Conservation (phyloP, 2,113 vertebrate genomes). For the Gadus chalcogrammus region DNA sequence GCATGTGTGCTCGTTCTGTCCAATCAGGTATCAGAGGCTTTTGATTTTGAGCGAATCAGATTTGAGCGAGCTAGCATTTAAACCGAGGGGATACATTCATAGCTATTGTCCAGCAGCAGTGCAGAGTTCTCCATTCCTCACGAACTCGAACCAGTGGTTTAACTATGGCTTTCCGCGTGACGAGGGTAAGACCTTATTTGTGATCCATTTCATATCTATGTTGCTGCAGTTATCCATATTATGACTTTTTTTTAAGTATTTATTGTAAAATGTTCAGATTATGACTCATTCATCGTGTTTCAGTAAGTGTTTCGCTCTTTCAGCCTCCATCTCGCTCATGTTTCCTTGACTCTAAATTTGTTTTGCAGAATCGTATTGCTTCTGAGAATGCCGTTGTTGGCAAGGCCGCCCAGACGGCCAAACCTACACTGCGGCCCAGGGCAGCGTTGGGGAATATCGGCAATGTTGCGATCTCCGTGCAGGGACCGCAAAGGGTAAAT, state of each 20-base stretch:
- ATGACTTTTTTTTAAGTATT: not conserved
- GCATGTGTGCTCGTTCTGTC: constrained; percentile 33
- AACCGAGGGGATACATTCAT: constrained; percentile 33
- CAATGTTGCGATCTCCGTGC: constrained; percentile 46
- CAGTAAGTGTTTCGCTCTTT: no score
- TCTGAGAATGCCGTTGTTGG: constrained; percentile 53
- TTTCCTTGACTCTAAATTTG: not conserved
- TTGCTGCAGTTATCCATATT: not conserved
- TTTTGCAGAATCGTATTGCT: constrained; percentile 68
- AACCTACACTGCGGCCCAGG: constrained; percentile 56
- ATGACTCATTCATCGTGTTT: not conserved
- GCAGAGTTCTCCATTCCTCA: not conserved
- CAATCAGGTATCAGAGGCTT: constrained; percentile 59
- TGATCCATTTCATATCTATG: not conserved
- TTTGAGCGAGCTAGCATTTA: constrained; percentile 68
- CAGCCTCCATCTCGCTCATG: no score
- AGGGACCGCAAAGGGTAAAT: constrained; percentile 59
- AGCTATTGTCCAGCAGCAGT: not conserved
- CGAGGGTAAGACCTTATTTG: constrained; percentile 50
- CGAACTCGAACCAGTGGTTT: not conserved
- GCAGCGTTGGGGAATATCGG: constrained; percentile 75
- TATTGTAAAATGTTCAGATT: not conserved
- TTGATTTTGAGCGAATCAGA: constrained; percentile 62
- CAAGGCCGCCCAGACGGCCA: constrained; percentile 49
- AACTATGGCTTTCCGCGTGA: constrained; percentile 71